Conservation (phyloP, 2,113 vertebrate species). For the Calidris pygmaea region DNA sequence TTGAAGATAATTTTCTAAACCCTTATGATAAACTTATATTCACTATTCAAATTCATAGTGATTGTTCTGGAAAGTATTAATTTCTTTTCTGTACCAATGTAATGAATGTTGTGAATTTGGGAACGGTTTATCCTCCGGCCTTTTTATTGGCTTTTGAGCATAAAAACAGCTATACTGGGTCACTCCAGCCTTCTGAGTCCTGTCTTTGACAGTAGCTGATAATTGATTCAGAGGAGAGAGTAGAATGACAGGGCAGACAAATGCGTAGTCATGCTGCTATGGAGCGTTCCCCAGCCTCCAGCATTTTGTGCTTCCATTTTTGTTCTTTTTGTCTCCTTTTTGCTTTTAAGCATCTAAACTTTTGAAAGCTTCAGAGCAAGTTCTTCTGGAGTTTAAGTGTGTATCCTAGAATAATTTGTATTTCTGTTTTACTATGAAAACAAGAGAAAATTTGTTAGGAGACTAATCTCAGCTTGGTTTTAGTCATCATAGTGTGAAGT, state of each 20-base stretch:
- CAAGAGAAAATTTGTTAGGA: neutral
- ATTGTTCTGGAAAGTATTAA: neutral
- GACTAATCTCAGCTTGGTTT: neutral
- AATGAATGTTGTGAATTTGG: neutral
- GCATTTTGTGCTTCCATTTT: neutral
- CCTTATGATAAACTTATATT: neutral
- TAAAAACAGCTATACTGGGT: neutral
- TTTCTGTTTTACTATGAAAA: neutral
- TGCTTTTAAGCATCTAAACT: neutral
- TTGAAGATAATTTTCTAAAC: neutral
- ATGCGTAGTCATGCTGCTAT: accelerated
- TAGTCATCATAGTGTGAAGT: neutral
- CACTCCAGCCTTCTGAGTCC: neutral
- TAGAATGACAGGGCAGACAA: neutral
- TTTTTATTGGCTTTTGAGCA: neutral
- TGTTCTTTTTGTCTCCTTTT: neutral
- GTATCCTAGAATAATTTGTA: neutral
- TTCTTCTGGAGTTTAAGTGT: neutral
- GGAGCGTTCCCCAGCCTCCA: neutral
- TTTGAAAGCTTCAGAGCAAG: neutral
- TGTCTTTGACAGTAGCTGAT: neutral
- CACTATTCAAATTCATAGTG: neutral
- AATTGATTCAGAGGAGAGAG: neutral
- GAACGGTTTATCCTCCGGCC: neutral
- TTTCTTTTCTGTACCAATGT: neutral